These are phyloP conservation scores for Pholis gunnellus DNA, from an alignment of 2,113 vertebrate genomes.

Conservation along the genomic window DNA sequence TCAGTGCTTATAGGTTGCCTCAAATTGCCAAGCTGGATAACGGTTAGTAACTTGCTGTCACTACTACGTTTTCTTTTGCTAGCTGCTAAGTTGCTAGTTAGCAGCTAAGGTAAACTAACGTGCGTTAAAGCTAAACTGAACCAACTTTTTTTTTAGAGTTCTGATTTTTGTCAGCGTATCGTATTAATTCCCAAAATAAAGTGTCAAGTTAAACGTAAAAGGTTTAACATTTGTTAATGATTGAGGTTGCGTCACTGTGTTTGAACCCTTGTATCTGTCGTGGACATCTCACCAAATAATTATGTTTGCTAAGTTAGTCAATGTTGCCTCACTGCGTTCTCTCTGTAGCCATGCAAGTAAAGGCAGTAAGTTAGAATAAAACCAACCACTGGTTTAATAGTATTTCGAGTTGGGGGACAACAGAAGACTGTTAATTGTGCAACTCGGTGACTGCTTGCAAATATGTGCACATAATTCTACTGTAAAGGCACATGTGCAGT, in stretches of 20 bases:
- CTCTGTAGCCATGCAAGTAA: not conserved
- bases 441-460: not conserved
- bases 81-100: constrained; percentile 47
- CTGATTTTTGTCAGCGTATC: not conserved
- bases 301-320: not conserved
- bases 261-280: not conserved
- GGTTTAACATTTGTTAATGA: not conserved
- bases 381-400: not conserved
- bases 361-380: not conserved
- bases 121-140: not conserved
- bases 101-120: constrained; percentile 20
- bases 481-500: not conserved
- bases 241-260: not conserved
- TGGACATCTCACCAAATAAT: too few relatives aligned
- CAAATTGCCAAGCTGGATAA: constrained; percentile 91
- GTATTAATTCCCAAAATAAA: not conserved
- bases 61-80: not conserved
- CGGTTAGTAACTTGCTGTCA: constrained; percentile 81
- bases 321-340: not conserved
- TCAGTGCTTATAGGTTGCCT: constrained; percentile 92
- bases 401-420: not conserved
- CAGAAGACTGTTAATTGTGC: not conserved
- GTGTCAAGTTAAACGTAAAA: not conserved
- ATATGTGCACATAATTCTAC: not conserved
- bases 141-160: not conserved